Evolutionary conservation across 2,888 invertebrate genomes (phyloP), one percentile per base, ranked within the genome.

Genomic region (Choreutis nemorana): DNA sequence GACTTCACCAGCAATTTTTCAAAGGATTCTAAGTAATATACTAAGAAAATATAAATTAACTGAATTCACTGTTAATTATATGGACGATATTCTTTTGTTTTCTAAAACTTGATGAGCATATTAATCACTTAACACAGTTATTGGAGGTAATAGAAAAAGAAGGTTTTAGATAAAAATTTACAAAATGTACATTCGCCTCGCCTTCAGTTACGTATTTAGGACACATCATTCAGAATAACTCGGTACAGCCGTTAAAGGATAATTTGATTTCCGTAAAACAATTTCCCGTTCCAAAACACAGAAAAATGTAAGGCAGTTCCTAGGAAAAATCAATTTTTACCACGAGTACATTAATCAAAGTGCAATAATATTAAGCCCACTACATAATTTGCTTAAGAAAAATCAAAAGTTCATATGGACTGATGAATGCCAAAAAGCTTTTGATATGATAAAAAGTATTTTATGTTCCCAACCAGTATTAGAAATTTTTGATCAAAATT

Each of bases 1-100:
- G 34, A 42, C 48, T 2, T 40, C 48, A 6, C 44, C 45, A 24
- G 34, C 43, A 7, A 44, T 49, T 13, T 52, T 55, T 35, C 48
- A 52, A 31, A 29, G 23, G 16, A 38, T 40, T 16, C 5, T 37
- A 27, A 28, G 39, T 22, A 42, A 39, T 33, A 28, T 39, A 21
- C 8, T 42, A 3, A 32, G 26, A 13, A 28, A 33, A 13, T 24
- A 35, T 23, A 30, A 33, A 4, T 22, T 35, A 18, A 23, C 10
- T 7, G 25, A 28, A n/a, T 29, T 34, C n/a, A 11, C 29, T 2
- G 28, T 32, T 1, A 20, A 24, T 21, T 27, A 24, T 7, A 31
- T 33, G 10, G 30, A 30, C 22, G 30, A 30, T 18, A 30, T 33
- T 8, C 12, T 29, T 3, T 14, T 29, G 23, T 29, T 29, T 16